These are phyloP conservation scores for Sebastes elongatus DNA, from an alignment of 2,797 vertebrate species.

Conservation along the genomic window DNA sequence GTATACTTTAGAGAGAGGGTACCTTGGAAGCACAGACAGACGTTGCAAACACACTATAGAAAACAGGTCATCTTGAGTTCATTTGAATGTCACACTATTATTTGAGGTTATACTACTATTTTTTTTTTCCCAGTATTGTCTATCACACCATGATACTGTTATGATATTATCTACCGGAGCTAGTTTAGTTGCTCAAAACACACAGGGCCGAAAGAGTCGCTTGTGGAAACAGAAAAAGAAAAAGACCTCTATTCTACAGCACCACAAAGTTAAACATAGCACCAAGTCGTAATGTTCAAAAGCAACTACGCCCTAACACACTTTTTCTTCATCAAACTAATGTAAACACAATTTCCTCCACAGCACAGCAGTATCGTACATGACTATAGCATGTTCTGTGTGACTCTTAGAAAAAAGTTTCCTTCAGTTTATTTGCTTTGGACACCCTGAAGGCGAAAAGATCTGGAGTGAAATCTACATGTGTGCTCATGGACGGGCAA, in stretches of 20 bases:
- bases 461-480: slow-evolving; percentile 69
- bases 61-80: slow-evolving; percentile 76
- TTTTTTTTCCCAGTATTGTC: slow-evolving; percentile 70
- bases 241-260: slow-evolving; percentile 84
- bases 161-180: slow-evolving; percentile 72
- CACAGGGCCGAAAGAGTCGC: slow-evolving; percentile 70
- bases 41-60: slow-evolving; percentile 79
- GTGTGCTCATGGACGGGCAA: slow-evolving; percentile 75
- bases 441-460: slow-evolving; percentile 73
- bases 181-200: slow-evolving; percentile 72
- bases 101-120: slow-evolving; percentile 75
- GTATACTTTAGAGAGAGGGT: slow-evolving; percentile 80
- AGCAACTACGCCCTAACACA: slow-evolving; percentile 83
- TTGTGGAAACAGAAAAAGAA: slow-evolving; percentile 54
- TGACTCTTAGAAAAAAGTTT: slow-evolving; percentile 64
- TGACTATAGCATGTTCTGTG: slow-evolving; percentile 73
- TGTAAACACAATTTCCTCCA: slow-evolving; percentile 84
- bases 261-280: slow-evolving; percentile 88
- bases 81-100: slow-evolving; percentile 76
- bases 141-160: slow-evolving; percentile 77
- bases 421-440: slow-evolving; percentile 69
- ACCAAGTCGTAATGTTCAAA: slow-evolving; percentile 84
- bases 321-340: slow-evolving; percentile 76
- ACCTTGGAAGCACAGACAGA: slow-evolving; percentile 84
- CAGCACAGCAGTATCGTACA: slow-evolving; percentile 68